Conservation (phyloP, 1,140 invertebrate genomes). For the Anastrepha obliqua region DNA sequence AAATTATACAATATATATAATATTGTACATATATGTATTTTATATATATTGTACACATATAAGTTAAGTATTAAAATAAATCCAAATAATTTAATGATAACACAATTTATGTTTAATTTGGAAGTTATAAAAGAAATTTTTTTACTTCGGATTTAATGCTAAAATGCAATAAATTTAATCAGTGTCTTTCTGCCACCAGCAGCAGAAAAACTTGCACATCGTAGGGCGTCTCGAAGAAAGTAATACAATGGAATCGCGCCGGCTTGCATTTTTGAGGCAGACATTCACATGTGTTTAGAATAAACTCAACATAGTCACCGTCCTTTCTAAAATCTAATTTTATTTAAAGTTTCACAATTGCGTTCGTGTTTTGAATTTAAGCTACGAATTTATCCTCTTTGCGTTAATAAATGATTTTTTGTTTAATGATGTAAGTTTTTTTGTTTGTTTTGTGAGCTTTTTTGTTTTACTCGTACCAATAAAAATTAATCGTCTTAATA, state of each 20-base stretch:
- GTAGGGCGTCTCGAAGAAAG: neutral
- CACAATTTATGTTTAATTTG: conserved; percentile 11
- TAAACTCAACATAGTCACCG: neutral
- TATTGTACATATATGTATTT: neutral
- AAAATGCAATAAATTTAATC: conserved; percentile 22
- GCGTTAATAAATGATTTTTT: conserved; percentile 18
- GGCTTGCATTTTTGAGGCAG: neutral
- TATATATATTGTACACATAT: neutral
- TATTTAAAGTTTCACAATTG: neutral
- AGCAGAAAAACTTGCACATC: conserved; percentile 8
- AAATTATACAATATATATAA: neutral
- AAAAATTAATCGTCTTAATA: conserved; percentile 1
- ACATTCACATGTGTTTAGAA: neutral
- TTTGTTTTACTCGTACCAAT: neutral
- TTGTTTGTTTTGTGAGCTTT: neutral
- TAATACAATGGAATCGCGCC: neutral
- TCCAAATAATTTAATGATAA: conserved; percentile 9
- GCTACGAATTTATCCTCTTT: conserved; percentile 2
- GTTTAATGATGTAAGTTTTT: neutral
- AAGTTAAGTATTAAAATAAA: neutral
- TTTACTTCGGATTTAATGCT: neutral
- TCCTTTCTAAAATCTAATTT: conserved; percentile 9
- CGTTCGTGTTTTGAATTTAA: conserved; percentile 15
- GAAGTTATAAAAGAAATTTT: conserved; percentile 37
- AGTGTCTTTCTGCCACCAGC: conserved; percentile 27